Evolutionary conservation across 2,797 vertebrate genomes (phyloP).

Genomic region (Lateolabrax maculatus): DNA sequence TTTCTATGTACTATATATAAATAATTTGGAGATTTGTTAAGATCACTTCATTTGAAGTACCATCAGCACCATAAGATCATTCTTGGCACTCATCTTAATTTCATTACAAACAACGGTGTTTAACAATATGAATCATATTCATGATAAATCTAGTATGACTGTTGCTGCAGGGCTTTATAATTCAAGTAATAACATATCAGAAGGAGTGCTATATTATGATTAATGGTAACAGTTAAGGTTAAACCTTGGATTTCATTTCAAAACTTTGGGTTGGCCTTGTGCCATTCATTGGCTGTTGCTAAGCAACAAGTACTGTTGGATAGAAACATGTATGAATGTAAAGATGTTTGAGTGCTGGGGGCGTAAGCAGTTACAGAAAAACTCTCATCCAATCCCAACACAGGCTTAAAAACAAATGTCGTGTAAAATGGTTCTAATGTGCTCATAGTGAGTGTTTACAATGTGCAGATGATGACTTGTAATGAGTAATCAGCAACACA

Average conservation of each 20-base stretch:
- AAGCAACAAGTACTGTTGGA: background rate
- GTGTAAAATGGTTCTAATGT: conserved; percentile 23
- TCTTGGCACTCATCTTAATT: conserved; percentile 21
- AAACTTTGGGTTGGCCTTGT: background rate
- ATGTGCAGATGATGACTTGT: conserved; percentile 21
- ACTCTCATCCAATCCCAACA: conserved; percentile 2
- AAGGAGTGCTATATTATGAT: background rate
- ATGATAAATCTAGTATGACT: background rate
- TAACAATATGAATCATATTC: background rate
- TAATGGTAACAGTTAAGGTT: conserved; percentile 18
- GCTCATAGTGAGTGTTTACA: conserved; percentile 27
- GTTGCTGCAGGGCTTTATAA: conserved; percentile 1
- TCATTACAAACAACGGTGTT: background rate
- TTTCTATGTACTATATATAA: background rate
- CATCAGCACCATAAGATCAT: conserved; percentile 16
- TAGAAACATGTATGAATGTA: background rate
- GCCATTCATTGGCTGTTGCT: background rate
- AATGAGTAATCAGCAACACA: conserved; percentile 31
- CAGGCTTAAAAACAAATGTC: conserved; percentile 24
- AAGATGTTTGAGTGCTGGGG: background rate
- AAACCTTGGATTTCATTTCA: background rate
- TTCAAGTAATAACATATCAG: background rate
- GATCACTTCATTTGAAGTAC: background rate
- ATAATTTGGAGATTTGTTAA: background rate
- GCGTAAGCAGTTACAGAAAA: conserved; percentile 31